phyloP scores from a whole-genome alignment of 2,797 vertebrate species.

The Microhierax caerulescens region DNA sequence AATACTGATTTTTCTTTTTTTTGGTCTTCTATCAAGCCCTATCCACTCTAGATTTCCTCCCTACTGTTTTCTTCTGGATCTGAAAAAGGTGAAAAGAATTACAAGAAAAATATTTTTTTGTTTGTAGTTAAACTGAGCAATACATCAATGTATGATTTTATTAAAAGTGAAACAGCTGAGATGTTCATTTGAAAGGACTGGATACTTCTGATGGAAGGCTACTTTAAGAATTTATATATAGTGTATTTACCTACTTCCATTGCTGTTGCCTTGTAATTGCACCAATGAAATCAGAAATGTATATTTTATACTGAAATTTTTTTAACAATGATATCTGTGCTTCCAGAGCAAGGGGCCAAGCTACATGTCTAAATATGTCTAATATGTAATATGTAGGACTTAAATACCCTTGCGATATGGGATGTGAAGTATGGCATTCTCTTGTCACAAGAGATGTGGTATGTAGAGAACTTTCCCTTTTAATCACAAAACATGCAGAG shows the following conservation, averaged over 20 bases:
- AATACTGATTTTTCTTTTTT: not conserved
- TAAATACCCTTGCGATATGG: not conserved
- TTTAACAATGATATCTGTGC: not conserved
- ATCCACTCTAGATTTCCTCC: not conserved
- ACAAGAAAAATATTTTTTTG: not conserved
- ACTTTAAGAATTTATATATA: not conserved
- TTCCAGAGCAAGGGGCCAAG: not conserved
- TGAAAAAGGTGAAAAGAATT: not conserved
- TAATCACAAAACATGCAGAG: not conserved
- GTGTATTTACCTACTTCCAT: not conserved
- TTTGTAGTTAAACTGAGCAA: not conserved
- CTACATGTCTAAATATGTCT: not conserved
- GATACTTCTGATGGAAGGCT: not conserved
- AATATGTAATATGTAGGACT: not conserved
- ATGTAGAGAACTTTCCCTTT: not conserved
- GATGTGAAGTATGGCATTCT: not conserved
- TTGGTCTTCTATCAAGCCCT: not conserved
- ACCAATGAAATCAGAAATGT: not conserved
- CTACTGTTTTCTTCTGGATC: not conserved
- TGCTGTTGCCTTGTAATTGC: not conserved
- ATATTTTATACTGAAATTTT: not conserved
- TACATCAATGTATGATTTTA: not conserved
- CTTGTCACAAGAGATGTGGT: not conserved
- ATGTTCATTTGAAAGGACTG: not conserved
- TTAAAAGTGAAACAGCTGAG: not conserved